Evolutionary conservation across 2,888 invertebrate genomes (phyloP), one percentile per base, ranked within the genome.

Genomic region (Lochmaea crataegi): DNA sequence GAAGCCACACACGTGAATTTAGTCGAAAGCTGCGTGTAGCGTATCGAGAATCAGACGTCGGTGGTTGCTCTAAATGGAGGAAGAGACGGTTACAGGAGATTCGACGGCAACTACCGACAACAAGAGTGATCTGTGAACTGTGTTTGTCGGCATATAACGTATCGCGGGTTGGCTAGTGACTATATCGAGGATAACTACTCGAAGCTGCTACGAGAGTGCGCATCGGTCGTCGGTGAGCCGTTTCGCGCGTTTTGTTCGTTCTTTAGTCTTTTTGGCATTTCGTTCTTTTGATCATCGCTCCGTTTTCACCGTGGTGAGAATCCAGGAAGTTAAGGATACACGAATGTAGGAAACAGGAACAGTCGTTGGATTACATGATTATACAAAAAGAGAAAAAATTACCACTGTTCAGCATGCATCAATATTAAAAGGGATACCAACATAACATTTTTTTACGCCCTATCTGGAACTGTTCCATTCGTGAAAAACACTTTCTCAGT

Each of bases 201-300:
- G 68, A 58, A 64, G 12, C 42, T 22, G 65, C 72, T 65, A 65
- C 73, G 73, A 73, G 73, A 73, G 73, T 73, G 73, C 73, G 70
- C 73, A 51, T 6, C 68, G 48, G 64, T 72, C 72, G 72, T 42
- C 18, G 41, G 38, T 42, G 32, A n/a, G 61, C 42, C n/a, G 41
- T 58, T 61, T 58, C 68, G 68, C 68, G 71, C 45, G 45, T 45
- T 63, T 61, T 42, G 38, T n/a, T 14, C 32, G 38, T 32, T 32
- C 60, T 16, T n/a, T n/a, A 11, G 14, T 60, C n/a, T 38, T 60
- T 32, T 32, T 7, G 11, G 7, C 42, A n/a, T 9, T 32, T 16
- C 41, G n/a, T 32, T n/a, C 18, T 53, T 53, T 4, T 9, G 18
- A 18, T 53, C 53, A 18, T 18, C 53, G 53, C 16, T 18, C 16